Base-by-base conservation (phyloP, 2,113 vertebrate species). In the Gasterosteus nipponicus region DNA sequence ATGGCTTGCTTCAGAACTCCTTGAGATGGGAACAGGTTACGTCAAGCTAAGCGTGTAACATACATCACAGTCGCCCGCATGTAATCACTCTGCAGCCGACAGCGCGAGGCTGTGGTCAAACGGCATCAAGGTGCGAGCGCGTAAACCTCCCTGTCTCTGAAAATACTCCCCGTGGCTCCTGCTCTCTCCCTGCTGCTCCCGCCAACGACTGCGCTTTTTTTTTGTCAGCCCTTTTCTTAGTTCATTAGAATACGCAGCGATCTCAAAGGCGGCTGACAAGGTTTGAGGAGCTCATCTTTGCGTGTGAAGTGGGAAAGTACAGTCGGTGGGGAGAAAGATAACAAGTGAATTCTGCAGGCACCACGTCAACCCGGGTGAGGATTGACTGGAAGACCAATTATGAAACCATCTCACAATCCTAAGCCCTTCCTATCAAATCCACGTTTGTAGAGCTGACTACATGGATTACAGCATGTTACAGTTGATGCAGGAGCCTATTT, bases 261-360 rank as follows among this genome's bases (percentile, higher is more conserved):
- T 69, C 61, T 77, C 67, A 44, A 14, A 19, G 16, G 67, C 58
- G 47, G 75, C 81, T 78, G 78, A 77, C 80, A 80, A 75, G 68
- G 65, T 77, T 75, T 70, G 64, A 59, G 75, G 77, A 79, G 81
- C 82, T 81, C 80, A 86, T 85, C 74, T 44, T 63, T 51, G 54
- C 75, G 74, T 38, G 18, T 81, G 77, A 82, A 84, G 80, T 82
- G 84, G 69, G 77, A 26, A 84, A 84, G 84, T 79, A 70, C 81
- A 77, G 77, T 78, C 66, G 73, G 78, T 89, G 79, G 78, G 70
- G 72, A 77, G 80, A 75, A 61, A 58, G 60, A 84, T 67, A 84
- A 84, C 78, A 89, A 86, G 87, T 84, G 35, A 83, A 83, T 88
- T 81, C 77, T 88, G 64, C 75, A 83, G 89, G 84, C 73, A 70